phyloP scores from a whole-genome alignment of 2,888 invertebrate species.

The Calameuta idolon region DNA sequence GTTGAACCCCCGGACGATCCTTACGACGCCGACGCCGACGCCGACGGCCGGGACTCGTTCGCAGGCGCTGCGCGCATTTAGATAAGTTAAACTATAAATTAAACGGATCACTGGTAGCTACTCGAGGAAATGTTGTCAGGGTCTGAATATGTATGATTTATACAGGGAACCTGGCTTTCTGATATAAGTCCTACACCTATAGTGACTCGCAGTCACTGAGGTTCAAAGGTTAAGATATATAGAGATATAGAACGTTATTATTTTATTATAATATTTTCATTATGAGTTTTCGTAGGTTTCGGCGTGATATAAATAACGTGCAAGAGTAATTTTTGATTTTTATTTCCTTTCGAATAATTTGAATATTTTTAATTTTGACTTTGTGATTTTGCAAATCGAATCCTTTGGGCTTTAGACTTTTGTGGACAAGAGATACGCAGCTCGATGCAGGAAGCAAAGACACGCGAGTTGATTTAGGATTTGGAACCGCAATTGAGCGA shows the following conservation, averaged over 20 bases:
- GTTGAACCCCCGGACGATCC: constrained; percentile 32
- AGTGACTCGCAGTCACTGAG: neutral
- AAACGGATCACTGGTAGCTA: constrained; percentile 65
- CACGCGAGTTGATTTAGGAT: constrained; percentile 62
- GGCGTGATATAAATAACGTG: too few relatives aligned
- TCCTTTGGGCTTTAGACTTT: neutral
- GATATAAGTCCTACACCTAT: constrained; percentile 51
- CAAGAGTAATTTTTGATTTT: neutral
- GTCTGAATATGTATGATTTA: constrained; percentile 64
- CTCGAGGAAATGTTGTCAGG: constrained; percentile 62
- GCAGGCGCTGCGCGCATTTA: constrained; percentile 61
- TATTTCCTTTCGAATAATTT: neutral
- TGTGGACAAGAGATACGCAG: constrained; percentile 2
- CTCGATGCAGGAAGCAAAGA: constrained; percentile 41
- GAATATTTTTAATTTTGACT: neutral
- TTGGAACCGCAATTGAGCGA: constrained; percentile 62
- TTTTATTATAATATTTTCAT: neutral
- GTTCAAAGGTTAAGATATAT: constrained; percentile 5
- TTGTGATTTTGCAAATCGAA: neutral
- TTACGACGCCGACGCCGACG: constrained; percentile 37
- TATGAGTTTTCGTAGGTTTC: neutral
- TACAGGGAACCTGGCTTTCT: constrained; percentile 55
- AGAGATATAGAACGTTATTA: neutral
- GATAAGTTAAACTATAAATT: constrained; percentile 67
- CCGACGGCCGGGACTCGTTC: constrained; percentile 39